phyloP scores from a whole-genome alignment of 1,140 invertebrate species.

The Linepithema humile region DNA sequence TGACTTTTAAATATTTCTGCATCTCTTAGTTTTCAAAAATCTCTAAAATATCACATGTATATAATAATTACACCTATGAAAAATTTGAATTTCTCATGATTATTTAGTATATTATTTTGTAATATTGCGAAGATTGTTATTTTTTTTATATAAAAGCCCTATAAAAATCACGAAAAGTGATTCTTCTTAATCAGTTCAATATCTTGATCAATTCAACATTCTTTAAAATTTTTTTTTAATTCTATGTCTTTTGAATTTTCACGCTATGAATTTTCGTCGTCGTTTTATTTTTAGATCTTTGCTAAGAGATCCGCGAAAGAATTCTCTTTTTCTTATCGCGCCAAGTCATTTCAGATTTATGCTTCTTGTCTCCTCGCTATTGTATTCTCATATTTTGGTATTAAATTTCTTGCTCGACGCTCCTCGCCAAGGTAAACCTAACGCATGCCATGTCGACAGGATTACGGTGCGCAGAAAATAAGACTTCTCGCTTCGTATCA shows the following conservation, averaged over 20 bases:
- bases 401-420: constrained; percentile 35
- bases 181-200: no score
- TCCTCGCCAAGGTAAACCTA: not conserved
- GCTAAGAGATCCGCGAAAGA: not conserved
- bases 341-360: constrained; percentile 23
- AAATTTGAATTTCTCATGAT: not conserved
- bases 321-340: not conserved
- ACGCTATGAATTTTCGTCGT: not conserved
- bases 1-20: not conserved
- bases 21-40: not conserved
- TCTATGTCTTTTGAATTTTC: not conserved
- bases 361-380: constrained; percentile 1
- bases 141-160: not conserved
- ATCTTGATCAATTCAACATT: not conserved
- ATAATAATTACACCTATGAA: not conserved
- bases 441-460: not conserved
- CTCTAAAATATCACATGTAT: not conserved
- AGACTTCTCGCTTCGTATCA: not conserved
- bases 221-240: not conserved
- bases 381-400: constrained; percentile 1
- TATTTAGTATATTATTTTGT: not conserved
- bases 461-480: constrained; percentile 1
- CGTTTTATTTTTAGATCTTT: constrained; percentile 18
- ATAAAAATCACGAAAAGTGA: not conserved
- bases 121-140: not conserved